phyloP scores from a whole-genome alignment of 2,888 invertebrate genomes.

The Octodonta nipae region DNA sequence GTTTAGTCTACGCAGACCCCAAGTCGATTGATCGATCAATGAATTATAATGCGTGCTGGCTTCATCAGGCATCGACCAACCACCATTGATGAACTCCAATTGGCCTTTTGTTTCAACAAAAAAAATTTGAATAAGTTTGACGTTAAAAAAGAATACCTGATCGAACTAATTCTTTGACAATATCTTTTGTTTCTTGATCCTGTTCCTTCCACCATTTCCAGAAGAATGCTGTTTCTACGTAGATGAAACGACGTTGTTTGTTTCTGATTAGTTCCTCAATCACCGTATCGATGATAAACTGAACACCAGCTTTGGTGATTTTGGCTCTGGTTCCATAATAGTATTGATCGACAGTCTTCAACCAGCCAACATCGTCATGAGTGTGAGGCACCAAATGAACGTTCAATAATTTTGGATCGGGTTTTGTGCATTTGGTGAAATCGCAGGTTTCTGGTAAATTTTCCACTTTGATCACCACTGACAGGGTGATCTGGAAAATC shows the following conservation, averaged over 20 bases:
- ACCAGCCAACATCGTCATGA: conserved; percentile 78
- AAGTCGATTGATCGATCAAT: conserved; percentile 56
- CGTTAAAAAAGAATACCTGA: too few species aligned
- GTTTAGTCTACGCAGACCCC: conserved; percentile 47
- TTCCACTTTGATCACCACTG: too few species aligned
- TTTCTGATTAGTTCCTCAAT: conserved; percentile 56
- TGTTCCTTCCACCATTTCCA: conserved; percentile 70
- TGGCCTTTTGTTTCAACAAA: conserved; percentile 46
- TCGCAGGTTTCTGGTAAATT: too few species aligned
- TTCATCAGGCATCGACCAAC: conserved; percentile 50
- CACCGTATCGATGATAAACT: conserved; percentile 78
- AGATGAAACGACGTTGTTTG: conserved; percentile 50
- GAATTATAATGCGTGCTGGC: conserved; percentile 56
- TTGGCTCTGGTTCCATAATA: too few species aligned
- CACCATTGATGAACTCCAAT: conserved; percentile 49
- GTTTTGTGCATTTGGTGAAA: too few species aligned
- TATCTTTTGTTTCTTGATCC: conserved; percentile 38
- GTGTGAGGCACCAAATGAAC: conserved; percentile 70
- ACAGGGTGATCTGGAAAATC: too few species aligned
- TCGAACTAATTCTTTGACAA: conserved; percentile 46
- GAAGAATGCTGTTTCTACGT: conserved; percentile 65
- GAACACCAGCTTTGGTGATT: conserved; percentile 72
- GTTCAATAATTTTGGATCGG: too few species aligned
- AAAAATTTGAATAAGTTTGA: too few species aligned
- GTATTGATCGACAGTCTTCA: conserved; percentile 73